phyloP scores from a whole-genome alignment of 2,888 invertebrate species.

The Zygothrica quintamaculata region DNA sequence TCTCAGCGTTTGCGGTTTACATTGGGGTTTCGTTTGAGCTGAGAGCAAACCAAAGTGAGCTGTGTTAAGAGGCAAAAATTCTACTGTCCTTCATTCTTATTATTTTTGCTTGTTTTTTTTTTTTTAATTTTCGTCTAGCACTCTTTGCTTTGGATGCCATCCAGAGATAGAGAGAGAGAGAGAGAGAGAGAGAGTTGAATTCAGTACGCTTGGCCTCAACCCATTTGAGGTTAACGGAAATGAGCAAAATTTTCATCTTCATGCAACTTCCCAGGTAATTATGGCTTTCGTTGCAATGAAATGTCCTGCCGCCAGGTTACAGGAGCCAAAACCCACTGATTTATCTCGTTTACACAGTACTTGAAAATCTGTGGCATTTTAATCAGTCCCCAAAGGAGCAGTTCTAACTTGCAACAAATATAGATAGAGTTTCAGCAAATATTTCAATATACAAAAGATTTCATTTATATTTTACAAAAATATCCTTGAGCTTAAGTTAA shows the following conservation, averaged over 20 bases:
- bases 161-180: too few species aligned
- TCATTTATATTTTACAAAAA: too few species aligned
- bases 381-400: too few species aligned
- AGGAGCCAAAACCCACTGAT: slow-evolving; percentile 18
- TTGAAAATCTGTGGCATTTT: slow-evolving; percentile 23
- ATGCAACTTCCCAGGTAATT: slow-evolving; percentile 54
- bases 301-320: background rate
- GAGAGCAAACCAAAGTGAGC: slow-evolving; percentile 1
- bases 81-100: slow-evolving; percentile 21
- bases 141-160: slow-evolving; percentile 39
- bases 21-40: slow-evolving; percentile 39
- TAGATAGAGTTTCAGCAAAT: too few species aligned
- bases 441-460: too few species aligned
- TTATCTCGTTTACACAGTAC: slow-evolving; percentile 34
- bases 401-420: too few species aligned
- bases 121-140: slow-evolving; percentile 60
- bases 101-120: slow-evolving; percentile 18
- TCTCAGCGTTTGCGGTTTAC: slow-evolving; percentile 42
- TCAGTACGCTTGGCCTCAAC: background rate
- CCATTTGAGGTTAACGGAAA: slow-evolving; percentile 31
- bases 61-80: too few species aligned
- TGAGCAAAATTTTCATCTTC: slow-evolving; percentile 43
- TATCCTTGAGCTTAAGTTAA: too few species aligned
- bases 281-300: slow-evolving; percentile 22
- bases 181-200: too few species aligned